A percentile compares a stretch with the other conserved stretches of the same genome.
Evolutionary conservation across 1,140 invertebrate species (phyloP).

Genomic region (Planococcus citri): DNA sequence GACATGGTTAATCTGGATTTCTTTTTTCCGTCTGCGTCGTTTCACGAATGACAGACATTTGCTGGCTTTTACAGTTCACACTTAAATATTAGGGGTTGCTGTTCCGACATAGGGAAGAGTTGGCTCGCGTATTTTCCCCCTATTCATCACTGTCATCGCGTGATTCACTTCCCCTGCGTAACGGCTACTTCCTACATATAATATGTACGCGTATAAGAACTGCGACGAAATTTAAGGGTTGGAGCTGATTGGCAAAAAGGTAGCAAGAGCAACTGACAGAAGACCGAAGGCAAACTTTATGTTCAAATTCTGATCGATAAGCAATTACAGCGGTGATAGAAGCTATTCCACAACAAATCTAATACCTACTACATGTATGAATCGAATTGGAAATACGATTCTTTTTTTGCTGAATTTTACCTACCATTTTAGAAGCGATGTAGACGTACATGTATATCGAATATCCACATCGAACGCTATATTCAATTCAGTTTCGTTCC

Average conservation of each 20-base stretch:
- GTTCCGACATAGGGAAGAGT: neutral
- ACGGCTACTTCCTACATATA: conserved; percentile 5
- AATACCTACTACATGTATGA: conserved; percentile 9
- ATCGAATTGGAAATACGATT: conserved; percentile 10
- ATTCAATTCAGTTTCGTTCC: neutral
- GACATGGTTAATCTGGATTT: neutral
- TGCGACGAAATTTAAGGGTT: conserved; percentile 16
- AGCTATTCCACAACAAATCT: neutral
- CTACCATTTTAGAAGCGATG: neutral
- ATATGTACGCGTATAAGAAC: conserved; percentile 1
- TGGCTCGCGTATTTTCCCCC: conserved; percentile 11
- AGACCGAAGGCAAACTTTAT: conserved; percentile 14
- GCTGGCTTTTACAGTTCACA: conserved; percentile 12
- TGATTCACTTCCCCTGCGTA: conserved; percentile 14
- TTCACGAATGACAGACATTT: conserved; percentile 11
- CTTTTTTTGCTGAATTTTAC: neutral
- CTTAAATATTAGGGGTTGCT: neutral
- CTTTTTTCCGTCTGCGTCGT: neutral
- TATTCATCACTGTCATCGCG: conserved; percentile 19
- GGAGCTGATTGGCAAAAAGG: conserved; percentile 10
- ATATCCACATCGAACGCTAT: too few species aligned
- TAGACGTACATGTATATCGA: neutral
- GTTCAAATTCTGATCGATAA: conserved; percentile 15
- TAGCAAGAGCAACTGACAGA: conserved; percentile 3
- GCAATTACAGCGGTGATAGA: conserved; percentile 10